Percentiles rank a stretch among this genome's conserved stretches.
phyloP scores from a whole-genome alignment of 2,888 invertebrate genomes.

The Hyposoter didymator region DNA sequence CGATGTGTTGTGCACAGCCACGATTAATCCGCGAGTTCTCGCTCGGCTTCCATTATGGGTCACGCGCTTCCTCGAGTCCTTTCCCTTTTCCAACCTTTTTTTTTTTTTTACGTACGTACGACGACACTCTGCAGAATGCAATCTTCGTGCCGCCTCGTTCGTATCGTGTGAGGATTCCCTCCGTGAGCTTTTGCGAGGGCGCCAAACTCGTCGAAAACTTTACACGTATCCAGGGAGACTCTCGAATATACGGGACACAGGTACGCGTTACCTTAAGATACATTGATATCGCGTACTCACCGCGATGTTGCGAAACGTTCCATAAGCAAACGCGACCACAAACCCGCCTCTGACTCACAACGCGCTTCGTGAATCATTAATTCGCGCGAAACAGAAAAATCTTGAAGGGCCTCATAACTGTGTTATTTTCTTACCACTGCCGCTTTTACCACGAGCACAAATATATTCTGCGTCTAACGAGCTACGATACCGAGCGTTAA shows the following conservation, averaged over 20 bases:
- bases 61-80: conserved; percentile 31
- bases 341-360: conserved; percentile 29
- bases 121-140: conserved; percentile 1
- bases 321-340: conserved; percentile 20
- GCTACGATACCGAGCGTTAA: conserved; percentile 1
- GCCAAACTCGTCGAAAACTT: conserved; percentile 49
- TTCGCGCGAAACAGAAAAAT: conserved; percentile 39
- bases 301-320: neutral
- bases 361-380: conserved; percentile 61
- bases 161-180: neutral
- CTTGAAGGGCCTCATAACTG: conserved; percentile 31
- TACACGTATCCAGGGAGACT: conserved; percentile 52
- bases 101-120: neutral
- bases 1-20: conserved; percentile 36
- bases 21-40: conserved; percentile 62
- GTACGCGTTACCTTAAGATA: neutral
- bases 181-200: neutral
- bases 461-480: conserved; percentile 5
- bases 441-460: neutral
- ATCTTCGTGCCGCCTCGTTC: neutral
- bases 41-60: conserved; percentile 51
- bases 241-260: conserved; percentile 24
- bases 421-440: conserved; percentile 16
- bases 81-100: neutral
- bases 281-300: conserved; percentile 8